Percentiles rank a stretch among this genome's conserved stretches.
Conservation (phyloP, 1,140 invertebrate genomes). For the Rhagoletis pomonella region DNA sequence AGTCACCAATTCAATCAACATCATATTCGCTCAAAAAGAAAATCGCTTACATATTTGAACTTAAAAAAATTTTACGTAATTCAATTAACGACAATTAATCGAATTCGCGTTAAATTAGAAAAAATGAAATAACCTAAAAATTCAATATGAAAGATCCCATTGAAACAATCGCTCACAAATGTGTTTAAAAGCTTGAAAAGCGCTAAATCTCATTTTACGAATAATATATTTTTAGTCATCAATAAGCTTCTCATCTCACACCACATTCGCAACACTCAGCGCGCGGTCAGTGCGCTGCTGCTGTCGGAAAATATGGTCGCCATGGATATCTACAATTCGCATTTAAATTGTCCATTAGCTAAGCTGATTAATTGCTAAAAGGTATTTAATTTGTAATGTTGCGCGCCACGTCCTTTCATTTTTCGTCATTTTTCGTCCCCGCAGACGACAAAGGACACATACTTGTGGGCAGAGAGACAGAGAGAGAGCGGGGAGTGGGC, state of each 20-base stretch:
- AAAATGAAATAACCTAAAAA: too few relatives aligned
- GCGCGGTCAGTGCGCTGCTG: not conserved
- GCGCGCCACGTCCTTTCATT: slow-evolving; percentile 9
- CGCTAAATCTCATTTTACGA: too few relatives aligned
- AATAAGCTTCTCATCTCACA: not conserved
- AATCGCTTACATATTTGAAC: too few relatives aligned
- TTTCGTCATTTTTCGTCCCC: not conserved
- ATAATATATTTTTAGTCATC: not conserved
- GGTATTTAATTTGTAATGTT: slow-evolving; percentile 54
- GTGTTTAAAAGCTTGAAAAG: too few relatives aligned
- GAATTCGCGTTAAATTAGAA: too few relatives aligned
- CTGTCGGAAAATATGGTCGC: not conserved
- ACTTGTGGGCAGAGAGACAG: too few relatives aligned
- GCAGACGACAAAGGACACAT: slow-evolving; percentile 11
- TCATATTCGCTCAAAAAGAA: too few relatives aligned
- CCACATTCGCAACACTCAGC: not conserved
- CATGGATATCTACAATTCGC: not conserved
- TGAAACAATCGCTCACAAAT: too few relatives aligned
- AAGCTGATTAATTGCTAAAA: slow-evolving; percentile 56
- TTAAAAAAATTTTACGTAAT: too few relatives aligned
- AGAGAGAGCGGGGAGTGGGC: not conserved
- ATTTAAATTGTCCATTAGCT: slow-evolving; percentile 55
- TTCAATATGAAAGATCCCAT: too few relatives aligned
- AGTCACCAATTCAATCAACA: too few relatives aligned
- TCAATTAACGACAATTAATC: too few relatives aligned